Base-by-base conservation (phyloP, 2,888 invertebrate species). In the Chrysotoxum bicinctum region DNA sequence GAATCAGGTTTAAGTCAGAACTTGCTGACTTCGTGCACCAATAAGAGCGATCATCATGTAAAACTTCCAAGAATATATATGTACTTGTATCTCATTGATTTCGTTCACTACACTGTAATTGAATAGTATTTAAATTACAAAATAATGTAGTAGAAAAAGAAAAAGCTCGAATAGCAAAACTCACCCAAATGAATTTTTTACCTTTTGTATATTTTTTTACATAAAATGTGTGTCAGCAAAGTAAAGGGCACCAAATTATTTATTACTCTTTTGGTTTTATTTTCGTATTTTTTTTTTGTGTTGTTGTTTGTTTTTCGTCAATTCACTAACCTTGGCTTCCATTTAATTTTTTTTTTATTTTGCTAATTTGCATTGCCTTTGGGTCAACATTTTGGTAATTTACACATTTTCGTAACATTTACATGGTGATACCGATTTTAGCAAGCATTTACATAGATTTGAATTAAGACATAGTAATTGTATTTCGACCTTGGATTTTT, bases 211-310 rank as follows among this genome's bases (percentile, higher is more conserved):
- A n/a, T n/a, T 30, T 16, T 30, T 30, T 54, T 90, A 89, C 91
- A 90, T 90, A 89, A 91, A 90, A 90, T 91, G 90, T 90, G 87
- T 91, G 90, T 91, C 90, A 90, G 90, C 90, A 90, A 91, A 90
- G 90, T 90, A 91, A 90, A 91, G 91, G 90, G 90, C 91, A 89
- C 87, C 87, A 52, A 75, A 62, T 81, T 52, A 77, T 70, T 78
- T 68, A 74, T 48, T 68, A 52, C 54, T 69, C 32, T 68, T 48
- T 77, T 35, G 21, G 60, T 1, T 64, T 78, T 62, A 70, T 64
- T 50, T 72, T 82, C 69, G 72, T 70, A 77, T 60, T 80, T 70
- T 78, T 69, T 80, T 68, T 73, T 84, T 69, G 48, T 74, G n/a
- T 54, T 66, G 32, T 37, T 74, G 48, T 23, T 75, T 84, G 73